A percentile compares a stretch with the other conserved stretches of the same genome.
Evolutionary conservation across 2,113 vertebrate species (phyloP).

Genomic region (Oncorhynchus keta): DNA sequence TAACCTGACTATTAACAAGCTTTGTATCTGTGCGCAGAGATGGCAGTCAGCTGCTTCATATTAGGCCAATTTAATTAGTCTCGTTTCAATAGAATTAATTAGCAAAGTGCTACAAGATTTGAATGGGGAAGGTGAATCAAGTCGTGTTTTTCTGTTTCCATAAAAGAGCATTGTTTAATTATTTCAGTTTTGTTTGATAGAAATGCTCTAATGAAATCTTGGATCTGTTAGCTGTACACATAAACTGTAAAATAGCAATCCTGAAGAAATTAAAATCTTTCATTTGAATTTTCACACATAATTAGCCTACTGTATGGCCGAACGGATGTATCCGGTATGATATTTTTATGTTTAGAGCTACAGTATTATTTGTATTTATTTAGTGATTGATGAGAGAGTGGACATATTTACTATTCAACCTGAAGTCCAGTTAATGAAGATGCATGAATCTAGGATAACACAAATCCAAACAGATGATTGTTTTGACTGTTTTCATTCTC

Average conservation of each 20-base stretch:
- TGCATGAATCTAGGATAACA: too few species aligned
- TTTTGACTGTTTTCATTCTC: too few species aligned
- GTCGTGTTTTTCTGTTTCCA: slow-evolving; percentile 43
- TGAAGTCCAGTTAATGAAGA: too few species aligned
- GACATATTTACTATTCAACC: too few species aligned
- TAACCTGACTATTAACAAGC: slow-evolving; percentile 38
- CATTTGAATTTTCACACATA: slow-evolving; percentile 36
- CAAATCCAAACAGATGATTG: too few species aligned
- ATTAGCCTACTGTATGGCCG: slow-evolving; percentile 10
- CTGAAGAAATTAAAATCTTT: slow-evolving; percentile 45
- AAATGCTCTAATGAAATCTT: slow-evolving; percentile 59
- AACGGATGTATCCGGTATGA: background rate
- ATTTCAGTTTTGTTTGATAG: slow-evolving; percentile 52
- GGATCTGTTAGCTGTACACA: slow-evolving; percentile 32
- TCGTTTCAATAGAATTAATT: slow-evolving; percentile 73
- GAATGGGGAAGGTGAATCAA: slow-evolving; percentile 62
- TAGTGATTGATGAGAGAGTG: too few species aligned
- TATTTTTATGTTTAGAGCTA: background rate
- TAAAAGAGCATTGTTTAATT: slow-evolving; percentile 62
- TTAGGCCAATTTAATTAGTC: slow-evolving; percentile 71
- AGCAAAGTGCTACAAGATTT: slow-evolving; percentile 58
- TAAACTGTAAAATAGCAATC: slow-evolving; percentile 25
- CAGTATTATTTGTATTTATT: background rate
- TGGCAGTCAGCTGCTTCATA: slow-evolving; percentile 59
- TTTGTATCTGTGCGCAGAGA: slow-evolving; percentile 44